phyloP scores from a whole-genome alignment of 2,113 vertebrate genomes.

The Ramphastos sulfuratus region DNA sequence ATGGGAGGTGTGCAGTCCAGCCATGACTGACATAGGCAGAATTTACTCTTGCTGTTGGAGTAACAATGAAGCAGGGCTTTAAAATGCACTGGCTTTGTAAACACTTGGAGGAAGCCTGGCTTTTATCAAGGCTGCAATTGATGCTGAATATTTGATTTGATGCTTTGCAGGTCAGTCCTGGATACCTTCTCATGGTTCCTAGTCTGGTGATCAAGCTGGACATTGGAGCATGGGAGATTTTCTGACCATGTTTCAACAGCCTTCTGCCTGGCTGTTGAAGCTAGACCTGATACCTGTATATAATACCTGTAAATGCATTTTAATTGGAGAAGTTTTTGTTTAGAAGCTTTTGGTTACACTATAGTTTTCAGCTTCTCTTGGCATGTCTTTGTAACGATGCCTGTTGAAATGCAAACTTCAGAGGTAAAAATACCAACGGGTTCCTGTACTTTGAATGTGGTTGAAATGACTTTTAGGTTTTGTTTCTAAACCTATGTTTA shows the following conservation, averaged over 20 bases:
- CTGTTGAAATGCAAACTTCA: neutral
- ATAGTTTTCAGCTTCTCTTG: neutral
- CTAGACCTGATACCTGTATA: neutral
- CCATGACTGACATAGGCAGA: conserved; percentile 10
- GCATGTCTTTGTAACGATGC: neutral
- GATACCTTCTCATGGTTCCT: neutral
- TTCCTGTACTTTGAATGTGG: neutral
- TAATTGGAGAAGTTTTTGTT: neutral
- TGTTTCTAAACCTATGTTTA: neutral
- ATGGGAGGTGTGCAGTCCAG: conserved; percentile 17
- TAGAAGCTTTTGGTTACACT: neutral
- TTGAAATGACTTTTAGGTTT: neutral
- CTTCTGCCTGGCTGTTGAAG: neutral
- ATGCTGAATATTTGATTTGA: neutral
- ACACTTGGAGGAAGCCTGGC: neutral
- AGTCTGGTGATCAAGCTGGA: neutral
- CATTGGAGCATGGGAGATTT: neutral
- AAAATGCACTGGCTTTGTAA: conserved; percentile 43
- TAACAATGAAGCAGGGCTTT: conserved; percentile 41
- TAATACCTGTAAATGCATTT: neutral
- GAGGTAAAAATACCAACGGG: neutral
- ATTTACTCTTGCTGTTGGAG: conserved; percentile 52
- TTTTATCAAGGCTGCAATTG: neutral
- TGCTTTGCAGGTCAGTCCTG: neutral
- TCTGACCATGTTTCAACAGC: neutral